Base-by-base conservation (phyloP, 2,888 invertebrate species). In the Drosophila eohydei region DNA sequence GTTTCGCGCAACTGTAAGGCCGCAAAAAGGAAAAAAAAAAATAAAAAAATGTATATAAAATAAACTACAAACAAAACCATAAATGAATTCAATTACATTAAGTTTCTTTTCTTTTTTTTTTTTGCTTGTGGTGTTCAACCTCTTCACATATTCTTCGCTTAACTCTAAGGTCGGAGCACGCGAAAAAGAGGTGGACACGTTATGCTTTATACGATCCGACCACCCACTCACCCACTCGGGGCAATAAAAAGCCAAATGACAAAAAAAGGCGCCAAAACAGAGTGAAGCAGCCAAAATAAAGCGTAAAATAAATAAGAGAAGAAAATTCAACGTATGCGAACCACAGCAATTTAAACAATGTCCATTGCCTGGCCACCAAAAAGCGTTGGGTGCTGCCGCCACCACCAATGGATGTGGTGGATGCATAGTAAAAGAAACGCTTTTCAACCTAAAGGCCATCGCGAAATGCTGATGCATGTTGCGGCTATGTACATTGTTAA, bases 71-170 rank as follows among this genome's bases (percentile, higher is more conserved):
- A 78, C 82, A 88, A 83, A 89, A 73, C 86, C 87, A 89, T 86
- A 89, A 86, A 86, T 86, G 86, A 89, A 86, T 86, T 86, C 86
- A 86, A 86, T 86, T 86, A 86, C 86, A 86, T 86, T 86, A 89
- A 87, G 72, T 84, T 86, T 88, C 80, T 26, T 9, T 71, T 69
- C 38, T 54, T 43, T 28, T 58, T 40, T 74, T 32, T 60, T 32
- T 4, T 56, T 36, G 12, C 4, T 43, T 41, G 14, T 65, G 32
- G 30, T 36, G 16, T 40, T n/a, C 44, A 11, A 40, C 41, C 21
- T 36, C 8, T 26, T 34, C 16, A 55, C 21, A 12, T 34, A 38
- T 11, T 28, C 30, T 32, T 40, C 12, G n/a, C 30, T 44, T 50
- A 41, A 44, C 30, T 51, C 38, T 28, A 26, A 30, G 56, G 26